Conservation (phyloP, 2,113 vertebrate genomes). For the Odontesthes bonariensis region DNA sequence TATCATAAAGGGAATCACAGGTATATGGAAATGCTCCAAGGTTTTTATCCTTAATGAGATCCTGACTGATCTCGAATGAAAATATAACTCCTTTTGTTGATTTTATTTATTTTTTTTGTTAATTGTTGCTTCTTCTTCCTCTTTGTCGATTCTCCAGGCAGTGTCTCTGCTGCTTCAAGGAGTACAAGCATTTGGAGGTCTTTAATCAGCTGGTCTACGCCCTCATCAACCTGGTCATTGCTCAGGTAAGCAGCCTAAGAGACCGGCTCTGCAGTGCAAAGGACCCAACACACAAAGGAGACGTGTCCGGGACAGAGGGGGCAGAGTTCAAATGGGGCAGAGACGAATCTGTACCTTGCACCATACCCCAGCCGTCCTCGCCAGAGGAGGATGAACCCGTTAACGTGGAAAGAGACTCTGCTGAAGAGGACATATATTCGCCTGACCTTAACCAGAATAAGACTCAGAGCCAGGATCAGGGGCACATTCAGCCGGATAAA, state of each 20-base stretch:
- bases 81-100: background rate
- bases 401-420: constrained; percentile 92
- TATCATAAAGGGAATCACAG: no score
- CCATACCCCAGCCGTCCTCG: constrained; percentile 81
- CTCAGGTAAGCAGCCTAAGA: constrained; percentile 88
- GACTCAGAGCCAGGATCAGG: constrained; percentile 56
- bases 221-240: constrained; percentile 98
- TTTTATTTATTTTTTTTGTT: background rate
- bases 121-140: background rate
- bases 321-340: constrained; percentile 86
- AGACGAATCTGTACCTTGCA: constrained; percentile 39
- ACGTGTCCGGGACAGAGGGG: constrained; percentile 77
- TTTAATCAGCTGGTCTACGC: constrained; percentile 99
- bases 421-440: constrained; percentile 84
- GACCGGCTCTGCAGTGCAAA: constrained; percentile 84
- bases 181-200: constrained; percentile 99
- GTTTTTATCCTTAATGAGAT: background rate
- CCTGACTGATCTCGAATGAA: background rate
- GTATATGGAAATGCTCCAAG: no score
- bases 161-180: constrained; percentile 99
- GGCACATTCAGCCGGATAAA: constrained; percentile 67
- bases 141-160: constrained; percentile 83
- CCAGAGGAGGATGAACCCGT: constrained; percentile 88
- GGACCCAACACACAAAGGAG: constrained; percentile 80
- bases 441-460: constrained; percentile 71